phyloP scores from a whole-genome alignment of 2,888 invertebrate genomes.

The Oeneis ivallda region DNA sequence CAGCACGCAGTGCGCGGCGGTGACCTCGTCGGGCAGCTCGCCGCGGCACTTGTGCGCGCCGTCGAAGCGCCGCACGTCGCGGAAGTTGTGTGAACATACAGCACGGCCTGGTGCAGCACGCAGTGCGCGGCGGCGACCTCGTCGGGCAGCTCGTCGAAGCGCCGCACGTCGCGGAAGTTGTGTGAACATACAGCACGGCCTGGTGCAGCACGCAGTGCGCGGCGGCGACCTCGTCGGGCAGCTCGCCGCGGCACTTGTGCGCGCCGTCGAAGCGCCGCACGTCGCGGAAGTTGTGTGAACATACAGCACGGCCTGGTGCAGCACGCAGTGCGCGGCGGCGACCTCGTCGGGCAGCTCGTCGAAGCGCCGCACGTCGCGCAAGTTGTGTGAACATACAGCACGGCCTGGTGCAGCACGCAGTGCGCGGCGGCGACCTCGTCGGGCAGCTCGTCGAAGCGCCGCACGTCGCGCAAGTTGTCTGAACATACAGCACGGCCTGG shows the following conservation, averaged over 20 bases:
- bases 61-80: slow-evolving; percentile 49
- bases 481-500: too few relatives aligned
- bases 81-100: too few relatives aligned
- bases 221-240: slow-evolving; percentile 71
- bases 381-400: too few relatives aligned
- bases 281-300: slow-evolving; percentile 69
- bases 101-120: too few relatives aligned
- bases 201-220: slow-evolving; percentile 47
- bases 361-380: too few relatives aligned
- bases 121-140: slow-evolving; percentile 42
- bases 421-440: too few relatives aligned
- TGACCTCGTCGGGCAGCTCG: slow-evolving; percentile 72
- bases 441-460: slow-evolving; percentile 68
- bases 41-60: too few relatives aligned
- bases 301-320: slow-evolving; percentile 73
- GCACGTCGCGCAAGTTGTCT: slow-evolving; percentile 61
- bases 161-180: slow-evolving; percentile 66
- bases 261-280: slow-evolving; percentile 60
- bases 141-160: too few relatives aligned
- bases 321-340: slow-evolving; percentile 66
- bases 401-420: slow-evolving; percentile 63
- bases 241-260: slow-evolving; percentile 62
- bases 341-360: slow-evolving; percentile 71
- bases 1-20: slow-evolving; percentile 53
- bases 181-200: too few relatives aligned